phyloP scores from a whole-genome alignment of 2,888 invertebrate species.

The Athalia rosae region DNA sequence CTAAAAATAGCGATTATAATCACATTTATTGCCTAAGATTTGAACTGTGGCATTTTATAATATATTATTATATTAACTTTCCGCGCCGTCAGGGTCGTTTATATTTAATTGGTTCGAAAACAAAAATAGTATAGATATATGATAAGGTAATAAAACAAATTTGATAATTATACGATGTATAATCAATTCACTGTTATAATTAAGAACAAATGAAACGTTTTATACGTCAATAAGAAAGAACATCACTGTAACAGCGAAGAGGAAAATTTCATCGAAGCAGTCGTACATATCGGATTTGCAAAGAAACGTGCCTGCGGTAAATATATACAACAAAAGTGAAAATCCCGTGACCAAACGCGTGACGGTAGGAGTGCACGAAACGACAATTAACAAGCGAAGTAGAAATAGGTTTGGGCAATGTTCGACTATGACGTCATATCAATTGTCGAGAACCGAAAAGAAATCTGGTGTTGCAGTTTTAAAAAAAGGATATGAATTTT shows the following conservation, averaged over 20 bases:
- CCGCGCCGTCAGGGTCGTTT: constrained; percentile 32
- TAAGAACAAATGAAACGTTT: no score
- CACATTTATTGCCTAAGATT: constrained; percentile 27
- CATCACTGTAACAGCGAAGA: no score
- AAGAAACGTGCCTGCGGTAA: constrained; percentile 33
- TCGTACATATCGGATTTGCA: constrained; percentile 3
- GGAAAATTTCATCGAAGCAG: no score
- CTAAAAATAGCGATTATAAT: constrained; percentile 32
- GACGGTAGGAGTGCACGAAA: constrained; percentile 41
- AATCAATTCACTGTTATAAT: no score
- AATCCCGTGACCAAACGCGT: constrained; percentile 37
- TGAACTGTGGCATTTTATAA: constrained; percentile 29
- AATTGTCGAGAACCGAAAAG: constrained; percentile 31
- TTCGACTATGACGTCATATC: constrained; percentile 33
- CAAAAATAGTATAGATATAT: constrained; percentile 3
- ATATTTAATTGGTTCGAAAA: constrained; percentile 32
- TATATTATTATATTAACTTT: neutral
- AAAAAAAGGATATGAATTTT: constrained; percentile 28
- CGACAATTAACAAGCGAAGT: constrained; percentile 6
- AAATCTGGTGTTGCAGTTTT: constrained; percentile 36
- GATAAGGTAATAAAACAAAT: neutral
- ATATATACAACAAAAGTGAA: constrained; percentile 38
- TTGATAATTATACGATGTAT: neutral
- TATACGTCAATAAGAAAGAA: no score
- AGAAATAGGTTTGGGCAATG: constrained; percentile 40